Evolutionary conservation across 2,113 vertebrate genomes (phyloP), one percentile per base, ranked within the genome.

Genomic region (Dascyllus trimaculatus): DNA sequence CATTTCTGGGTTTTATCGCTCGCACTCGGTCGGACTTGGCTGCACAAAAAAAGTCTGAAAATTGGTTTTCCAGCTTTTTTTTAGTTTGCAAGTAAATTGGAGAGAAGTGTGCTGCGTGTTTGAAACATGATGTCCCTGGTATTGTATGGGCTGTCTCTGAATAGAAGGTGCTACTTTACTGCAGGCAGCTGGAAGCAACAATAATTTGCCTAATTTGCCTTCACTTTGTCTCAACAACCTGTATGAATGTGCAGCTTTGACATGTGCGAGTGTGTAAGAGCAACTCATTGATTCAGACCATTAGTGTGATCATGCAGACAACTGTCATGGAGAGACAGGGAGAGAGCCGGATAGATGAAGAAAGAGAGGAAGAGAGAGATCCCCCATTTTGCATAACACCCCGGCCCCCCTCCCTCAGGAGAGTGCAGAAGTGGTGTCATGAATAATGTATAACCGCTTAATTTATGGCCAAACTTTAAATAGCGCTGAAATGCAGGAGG

Each of bases 381-480:
- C 65, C 57, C n/a, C 46, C 65, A 68, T 70, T 89, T 91, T 84
- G 81, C 85, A 88, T 85, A 82, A 77, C 76, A 71, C 62, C 62
- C 38, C 46, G 65, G 45, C 52, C 78, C 78, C n/a, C 78, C 76
- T 80, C 48, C 56, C 78, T 62, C 25, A 71, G 84, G 80, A 89
- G 82, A 84, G 61, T 64, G 75, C 51, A 65, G 78, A 88, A 87
- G 82, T 84, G 84, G 74, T 11, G 17, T 63, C 71, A 90, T 91
- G 87, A 91, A 90, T 92, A 89, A 91, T 90, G 51, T 81, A 92
- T 88, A 4, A 32, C 32, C 17, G 64, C 67, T 85, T 91, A 91
- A 91, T 91, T 92, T 90, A 92, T 90, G 85, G 78, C 74, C 84
- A 88, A 91, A 90, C 91, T 91, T 90, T 87, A 91, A 90, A 90